phyloP scores from a whole-genome alignment of 2,113 vertebrate species.

The Corythornis vintsioides region DNA sequence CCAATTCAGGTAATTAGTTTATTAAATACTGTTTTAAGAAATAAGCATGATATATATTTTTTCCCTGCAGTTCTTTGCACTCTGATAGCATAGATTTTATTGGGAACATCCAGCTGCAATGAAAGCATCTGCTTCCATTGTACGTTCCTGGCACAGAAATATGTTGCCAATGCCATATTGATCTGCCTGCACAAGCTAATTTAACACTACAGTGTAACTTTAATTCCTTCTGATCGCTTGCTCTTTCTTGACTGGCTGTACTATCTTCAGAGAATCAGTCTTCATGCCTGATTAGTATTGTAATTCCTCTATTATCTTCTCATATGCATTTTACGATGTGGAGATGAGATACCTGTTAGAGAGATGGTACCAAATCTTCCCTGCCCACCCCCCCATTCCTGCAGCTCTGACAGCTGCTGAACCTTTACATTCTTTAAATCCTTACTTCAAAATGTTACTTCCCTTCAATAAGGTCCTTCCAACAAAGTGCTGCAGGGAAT shows the following conservation, averaged over 20 bases:
- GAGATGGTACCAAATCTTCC: neutral
- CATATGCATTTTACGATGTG: neutral
- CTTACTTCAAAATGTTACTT: neutral
- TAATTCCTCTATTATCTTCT: neutral
- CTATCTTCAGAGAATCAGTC: neutral
- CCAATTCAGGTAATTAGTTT: neutral
- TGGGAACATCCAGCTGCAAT: neutral
- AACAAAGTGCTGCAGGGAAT: neutral
- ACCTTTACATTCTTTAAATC: neutral
- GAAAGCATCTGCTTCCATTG: neutral
- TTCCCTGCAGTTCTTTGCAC: neutral
- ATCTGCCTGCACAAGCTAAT: neutral
- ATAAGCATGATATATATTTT: neutral
- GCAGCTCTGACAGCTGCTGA: neutral
- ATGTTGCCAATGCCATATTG: neutral
- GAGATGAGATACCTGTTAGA: neutral
- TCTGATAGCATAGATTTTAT: neutral
- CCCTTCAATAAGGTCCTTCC: neutral
- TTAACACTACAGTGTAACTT: neutral
- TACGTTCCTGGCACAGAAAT: neutral
- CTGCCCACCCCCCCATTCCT: neutral
- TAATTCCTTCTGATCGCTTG: constrained; percentile 5
- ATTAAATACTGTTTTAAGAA: neutral
- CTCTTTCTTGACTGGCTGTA: neutral
- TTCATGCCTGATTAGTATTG: neutral